Conservation (phyloP, 1,140 invertebrate genomes). For the Varroa destructor region DNA sequence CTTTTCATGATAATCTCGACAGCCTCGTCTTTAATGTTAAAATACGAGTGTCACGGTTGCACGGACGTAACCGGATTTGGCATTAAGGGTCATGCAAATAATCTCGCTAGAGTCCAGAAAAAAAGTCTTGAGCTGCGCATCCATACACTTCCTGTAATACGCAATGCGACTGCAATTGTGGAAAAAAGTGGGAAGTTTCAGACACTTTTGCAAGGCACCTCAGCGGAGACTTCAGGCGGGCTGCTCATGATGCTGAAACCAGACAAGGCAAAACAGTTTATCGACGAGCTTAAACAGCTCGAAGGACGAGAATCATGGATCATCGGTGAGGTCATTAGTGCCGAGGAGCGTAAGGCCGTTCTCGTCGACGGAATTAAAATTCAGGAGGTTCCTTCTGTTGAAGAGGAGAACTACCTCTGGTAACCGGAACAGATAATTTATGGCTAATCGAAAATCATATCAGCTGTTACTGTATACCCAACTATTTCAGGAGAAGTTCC, state of each 20-base stretch:
- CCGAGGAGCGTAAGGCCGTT: constrained; percentile 57
- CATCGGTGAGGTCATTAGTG: constrained; percentile 53
- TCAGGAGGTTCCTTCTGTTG: constrained; percentile 93
- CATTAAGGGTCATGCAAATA: constrained; percentile 86
- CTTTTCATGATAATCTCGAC: constrained; percentile 23
- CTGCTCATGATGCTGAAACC: constrained; percentile 81
- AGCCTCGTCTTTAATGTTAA: constrained; percentile 88
- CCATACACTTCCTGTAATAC: constrained; percentile 89
- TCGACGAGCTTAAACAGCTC: constrained; percentile 82
- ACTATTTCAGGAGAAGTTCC: too few species aligned
- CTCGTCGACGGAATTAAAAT: constrained; percentile 95
- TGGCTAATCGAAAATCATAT: background rate
- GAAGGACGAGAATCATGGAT: constrained; percentile 98
- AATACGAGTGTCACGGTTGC: constrained; percentile 92
- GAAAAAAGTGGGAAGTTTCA: constrained; percentile 92
- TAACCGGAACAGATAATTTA: constrained; percentile 38
- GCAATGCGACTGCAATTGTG: constrained; percentile 90
- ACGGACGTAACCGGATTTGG: constrained; percentile 97
- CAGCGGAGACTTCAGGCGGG: constrained; percentile 61
- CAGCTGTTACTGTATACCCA: too few species aligned
- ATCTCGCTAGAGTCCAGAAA: constrained; percentile 85
- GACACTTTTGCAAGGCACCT: constrained; percentile 80
- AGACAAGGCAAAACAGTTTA: constrained; percentile 88
- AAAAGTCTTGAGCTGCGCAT: constrained; percentile 96
- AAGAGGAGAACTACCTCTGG: constrained; percentile 71